These are phyloP conservation scores for Philotrypesis tridentata DNA, from an alignment of 1,140 invertebrate genomes.

Conservation along the genomic window DNA sequence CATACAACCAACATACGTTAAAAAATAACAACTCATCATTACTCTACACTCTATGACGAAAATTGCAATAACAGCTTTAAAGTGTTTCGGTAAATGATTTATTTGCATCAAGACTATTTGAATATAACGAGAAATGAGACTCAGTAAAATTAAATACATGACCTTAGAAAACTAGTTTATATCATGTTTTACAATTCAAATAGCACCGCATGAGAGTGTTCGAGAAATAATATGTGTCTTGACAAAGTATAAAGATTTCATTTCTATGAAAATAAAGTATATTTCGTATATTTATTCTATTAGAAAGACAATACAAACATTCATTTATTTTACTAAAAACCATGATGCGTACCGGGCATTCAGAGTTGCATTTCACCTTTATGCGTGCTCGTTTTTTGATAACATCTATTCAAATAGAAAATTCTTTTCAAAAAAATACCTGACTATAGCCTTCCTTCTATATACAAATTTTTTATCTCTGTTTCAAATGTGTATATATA, in stretches of 20 bases:
- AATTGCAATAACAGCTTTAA: slow-evolving; percentile 5
- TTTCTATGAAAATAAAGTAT: slow-evolving; percentile 33
- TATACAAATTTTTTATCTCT: slow-evolving; percentile 52
- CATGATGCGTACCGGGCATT: slow-evolving; percentile 48
- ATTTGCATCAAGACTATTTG: not conserved
- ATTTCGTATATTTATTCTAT: slow-evolving; percentile 12
- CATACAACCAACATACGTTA: slow-evolving; percentile 31
- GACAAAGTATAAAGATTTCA: not conserved
- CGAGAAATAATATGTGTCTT: not conserved
- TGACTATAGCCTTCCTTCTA: slow-evolving; percentile 46
- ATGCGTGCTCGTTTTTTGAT: slow-evolving; percentile 26
- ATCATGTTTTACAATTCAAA: not conserved
- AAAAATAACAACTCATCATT: slow-evolving; percentile 29
- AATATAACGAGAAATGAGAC: not conserved
- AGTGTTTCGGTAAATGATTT: not conserved
- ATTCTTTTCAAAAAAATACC: slow-evolving; percentile 56
- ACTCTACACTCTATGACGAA: not conserved
- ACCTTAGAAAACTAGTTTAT: not conserved
- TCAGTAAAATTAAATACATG: not conserved
- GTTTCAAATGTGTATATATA: slow-evolving; percentile 46
- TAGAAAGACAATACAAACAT: slow-evolving; percentile 31
- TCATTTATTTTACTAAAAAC: slow-evolving; percentile 42
- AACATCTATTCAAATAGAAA: slow-evolving; percentile 53
- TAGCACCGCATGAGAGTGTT: not conserved
- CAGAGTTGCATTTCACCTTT: slow-evolving; percentile 44